Evolutionary conservation across 2,113 vertebrate genomes (phyloP).

Genomic region (Promerops cafer): DNA sequence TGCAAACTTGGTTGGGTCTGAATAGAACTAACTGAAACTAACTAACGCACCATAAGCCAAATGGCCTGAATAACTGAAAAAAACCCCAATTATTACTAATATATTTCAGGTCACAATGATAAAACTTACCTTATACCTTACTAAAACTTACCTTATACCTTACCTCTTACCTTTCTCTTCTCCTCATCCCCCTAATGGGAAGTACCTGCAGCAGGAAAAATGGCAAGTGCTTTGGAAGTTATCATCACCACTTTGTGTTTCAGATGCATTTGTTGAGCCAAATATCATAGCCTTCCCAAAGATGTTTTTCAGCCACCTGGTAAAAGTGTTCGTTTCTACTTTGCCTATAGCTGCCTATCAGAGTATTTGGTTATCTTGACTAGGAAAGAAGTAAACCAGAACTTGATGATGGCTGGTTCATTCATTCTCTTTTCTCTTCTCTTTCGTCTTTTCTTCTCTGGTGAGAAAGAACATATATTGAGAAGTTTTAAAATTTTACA

Average conservation of each 20-base stretch:
- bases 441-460: neutral
- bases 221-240: neutral
- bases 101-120: neutral
- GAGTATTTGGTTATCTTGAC: neutral
- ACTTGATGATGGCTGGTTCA: neutral
- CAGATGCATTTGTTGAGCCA: neutral
- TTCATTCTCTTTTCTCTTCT: neutral
- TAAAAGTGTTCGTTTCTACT: neutral
- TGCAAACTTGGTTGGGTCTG: neutral
- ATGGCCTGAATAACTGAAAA: neutral
- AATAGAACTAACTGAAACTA: neutral
- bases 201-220: neutral
- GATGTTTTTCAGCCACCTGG: neutral
- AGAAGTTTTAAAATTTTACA: neutral
- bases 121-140: too few species aligned
- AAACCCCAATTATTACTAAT: fast-evolving
- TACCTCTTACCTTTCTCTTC: neutral
- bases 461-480: neutral
- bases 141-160: too few species aligned
- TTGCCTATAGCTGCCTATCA: neutral
- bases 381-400: neutral
- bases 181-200: neutral
- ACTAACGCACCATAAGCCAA: neutral
- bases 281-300: neutral
- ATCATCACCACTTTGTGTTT: neutral